Evolutionary conservation across 2,113 vertebrate genomes (phyloP), one percentile per base, ranked within the genome.

Genomic region (Thryonomys swinderianus): DNA sequence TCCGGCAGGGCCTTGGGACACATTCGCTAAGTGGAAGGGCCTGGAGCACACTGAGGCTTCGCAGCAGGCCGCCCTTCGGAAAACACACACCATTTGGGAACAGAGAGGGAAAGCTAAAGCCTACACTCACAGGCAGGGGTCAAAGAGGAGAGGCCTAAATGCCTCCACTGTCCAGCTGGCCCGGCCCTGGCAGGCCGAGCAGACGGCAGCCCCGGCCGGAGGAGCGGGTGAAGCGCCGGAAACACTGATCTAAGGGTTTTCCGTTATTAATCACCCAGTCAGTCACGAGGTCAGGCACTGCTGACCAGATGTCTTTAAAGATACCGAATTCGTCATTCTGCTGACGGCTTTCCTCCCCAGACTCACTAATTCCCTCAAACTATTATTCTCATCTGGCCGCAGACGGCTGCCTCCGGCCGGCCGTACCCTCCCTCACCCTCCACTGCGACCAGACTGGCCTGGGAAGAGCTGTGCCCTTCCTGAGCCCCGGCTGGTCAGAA

Each of bases 221-320:
- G 78, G 37, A 45, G 91, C 14, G 80, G 89, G 62, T 3, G 20
- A 30, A n/a, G 85, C 73, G 61, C 30, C 27, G 55, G 79, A 88
- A 84, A 74, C 94, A 61, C 79, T 90, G 45, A 92, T 79, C 88
- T 84, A n/a, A 94, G 94, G 67, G 11, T 34, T 96, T 93, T 88
- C 92, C 97, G 64, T 93, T 94, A 88, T 94, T 95, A 93, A 85
- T 83, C 94, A 86, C 78, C 57, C 85, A 57, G 85, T 88, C 91
- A 42, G 11, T 94, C 97, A 92, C 7, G 2, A 80, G 87, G 76
- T 57, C 67, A 5, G n/a, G 80, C 91, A 59, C 67, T 74, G 55
- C 85, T 94, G 93, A 95, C 97, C 97, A 97, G 97, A 93, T 95
- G 97, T 97, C 97, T 96, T 88, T 81, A 93, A 83, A 96, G 92